Percentiles rank a stretch among this genome's conserved stretches.
Conservation (phyloP, 1,140 invertebrate species). For the Phocides pigmalion region DNA sequence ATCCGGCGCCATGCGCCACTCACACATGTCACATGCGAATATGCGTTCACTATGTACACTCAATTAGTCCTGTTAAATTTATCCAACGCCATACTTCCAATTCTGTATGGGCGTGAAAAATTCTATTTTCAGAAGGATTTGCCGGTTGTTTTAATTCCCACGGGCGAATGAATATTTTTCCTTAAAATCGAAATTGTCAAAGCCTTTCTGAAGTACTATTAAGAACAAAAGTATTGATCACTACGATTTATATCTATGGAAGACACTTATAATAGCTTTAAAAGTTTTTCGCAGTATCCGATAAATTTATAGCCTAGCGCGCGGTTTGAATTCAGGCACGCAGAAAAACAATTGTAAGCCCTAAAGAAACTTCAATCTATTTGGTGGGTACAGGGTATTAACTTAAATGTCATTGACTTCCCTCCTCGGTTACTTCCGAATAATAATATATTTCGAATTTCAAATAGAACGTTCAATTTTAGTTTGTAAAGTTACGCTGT, state of each 20-base stretch:
- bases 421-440: not conserved
- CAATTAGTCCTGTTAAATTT: constrained; percentile 51
- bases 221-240: constrained; percentile 25
- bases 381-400: constrained; percentile 27
- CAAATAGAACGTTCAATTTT: constrained; percentile 20
- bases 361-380: constrained; percentile 53
- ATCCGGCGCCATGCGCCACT: constrained; percentile 53
- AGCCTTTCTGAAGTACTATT: constrained; percentile 4
- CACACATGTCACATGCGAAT: constrained; percentile 57
- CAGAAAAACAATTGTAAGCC: constrained; percentile 58
- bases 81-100: not conserved
- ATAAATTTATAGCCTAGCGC: constrained; percentile 56
- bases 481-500: constrained; percentile 24
- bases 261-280: constrained; percentile 57
- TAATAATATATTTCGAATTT: constrained; percentile 4
- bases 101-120: constrained; percentile 44
- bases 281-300: constrained; percentile 50
- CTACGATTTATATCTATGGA: constrained; percentile 45
- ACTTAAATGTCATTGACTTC: constrained; percentile 15
- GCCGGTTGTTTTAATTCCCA: not conserved
- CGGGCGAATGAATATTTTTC: not conserved
- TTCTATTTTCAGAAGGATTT: constrained; percentile 9
- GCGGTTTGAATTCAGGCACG: constrained; percentile 50
- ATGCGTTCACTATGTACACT: constrained; percentile 49
- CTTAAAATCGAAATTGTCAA: constrained; percentile 1